phyloP scores from a whole-genome alignment of 2,888 invertebrate species.

The Acleris literana region DNA sequence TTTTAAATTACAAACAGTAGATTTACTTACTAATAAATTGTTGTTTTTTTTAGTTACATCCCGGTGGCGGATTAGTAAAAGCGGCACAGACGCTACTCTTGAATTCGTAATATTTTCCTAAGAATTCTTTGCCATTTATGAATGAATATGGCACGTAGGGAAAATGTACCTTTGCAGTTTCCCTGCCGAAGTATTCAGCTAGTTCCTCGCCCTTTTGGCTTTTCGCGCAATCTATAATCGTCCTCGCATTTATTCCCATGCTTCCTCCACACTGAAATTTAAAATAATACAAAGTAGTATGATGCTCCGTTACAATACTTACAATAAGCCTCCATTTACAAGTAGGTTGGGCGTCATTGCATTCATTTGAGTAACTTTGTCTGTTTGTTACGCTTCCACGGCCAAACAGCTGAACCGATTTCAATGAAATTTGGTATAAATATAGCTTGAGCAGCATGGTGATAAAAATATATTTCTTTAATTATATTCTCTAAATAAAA shows the following conservation, averaged over 20 bases:
- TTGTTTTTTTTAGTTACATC: background rate
- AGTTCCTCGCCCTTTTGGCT: conserved; percentile 22
- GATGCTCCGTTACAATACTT: background rate
- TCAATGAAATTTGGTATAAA: too few relatives aligned
- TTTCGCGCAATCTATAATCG: conserved; percentile 23
- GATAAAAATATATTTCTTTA: too few relatives aligned
- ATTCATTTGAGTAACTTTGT: too few relatives aligned
- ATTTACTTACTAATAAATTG: too few relatives aligned
- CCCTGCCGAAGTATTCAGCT: conserved; percentile 21
- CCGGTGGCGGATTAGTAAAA: conserved; percentile 13
- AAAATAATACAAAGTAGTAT: background rate
- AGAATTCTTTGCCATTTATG: conserved; percentile 5
- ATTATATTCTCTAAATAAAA: too few relatives aligned
- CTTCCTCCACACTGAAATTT: conserved; percentile 20
- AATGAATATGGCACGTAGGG: conserved; percentile 4
- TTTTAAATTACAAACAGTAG: too few relatives aligned
- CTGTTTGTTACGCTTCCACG: too few relatives aligned
- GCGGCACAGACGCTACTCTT: background rate
- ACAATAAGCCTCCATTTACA: background rate
- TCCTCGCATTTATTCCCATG: conserved; percentile 13
- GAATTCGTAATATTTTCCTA: background rate
- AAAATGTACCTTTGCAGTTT: conserved; percentile 5
- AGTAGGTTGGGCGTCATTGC: too few relatives aligned
- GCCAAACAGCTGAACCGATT: too few relatives aligned
- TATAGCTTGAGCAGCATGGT: too few relatives aligned